Evolutionary conservation across 2,797 vertebrate genomes (phyloP).

Genomic region (Leuciscus waleckii): DNA sequence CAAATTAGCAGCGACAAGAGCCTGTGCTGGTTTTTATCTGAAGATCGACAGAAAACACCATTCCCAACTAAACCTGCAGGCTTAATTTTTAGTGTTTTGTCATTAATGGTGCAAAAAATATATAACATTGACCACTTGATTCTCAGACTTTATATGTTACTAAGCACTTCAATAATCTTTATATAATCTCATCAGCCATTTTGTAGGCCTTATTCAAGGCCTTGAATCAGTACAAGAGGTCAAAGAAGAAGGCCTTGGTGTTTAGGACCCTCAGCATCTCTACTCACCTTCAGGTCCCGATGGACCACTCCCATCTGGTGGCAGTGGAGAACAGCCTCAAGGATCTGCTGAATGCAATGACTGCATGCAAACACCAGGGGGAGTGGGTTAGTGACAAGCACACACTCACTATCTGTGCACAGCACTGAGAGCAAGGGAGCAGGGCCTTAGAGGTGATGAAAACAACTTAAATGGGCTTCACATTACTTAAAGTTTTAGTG

Average conservation of each 20-base stretch:
- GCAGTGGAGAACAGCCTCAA: constrained; percentile 97
- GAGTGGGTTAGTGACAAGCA: constrained; percentile 89
- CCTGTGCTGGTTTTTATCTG: not conserved
- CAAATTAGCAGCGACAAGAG: constrained; percentile 68
- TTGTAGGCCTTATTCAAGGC: not conserved
- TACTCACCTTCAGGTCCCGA: constrained; percentile 97
- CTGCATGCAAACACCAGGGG: constrained; percentile 97
- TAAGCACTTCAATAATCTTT: not conserved
- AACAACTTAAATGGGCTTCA: not conserved
- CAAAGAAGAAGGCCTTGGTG: constrained; percentile 30
- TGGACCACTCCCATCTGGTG: constrained; percentile 99
- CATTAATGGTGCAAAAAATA: not conserved
- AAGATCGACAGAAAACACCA: constrained; percentile 19
- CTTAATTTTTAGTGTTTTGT: not conserved
- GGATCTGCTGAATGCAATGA: constrained; percentile 99
- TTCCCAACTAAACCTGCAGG: not conserved
- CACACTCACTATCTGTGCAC: constrained; percentile 80
- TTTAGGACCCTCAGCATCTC: constrained; percentile 61
- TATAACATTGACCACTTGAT: not conserved
- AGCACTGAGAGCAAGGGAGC: constrained; percentile 75
- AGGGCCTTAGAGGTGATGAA: constrained; percentile 16
- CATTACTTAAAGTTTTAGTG: not conserved
- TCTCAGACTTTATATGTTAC: not conserved
- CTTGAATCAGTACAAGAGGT: not conserved
- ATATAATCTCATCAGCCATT: not conserved